Conservation (phyloP, 2,888 invertebrate species). For the Ganaspis brasiliensis region DNA sequence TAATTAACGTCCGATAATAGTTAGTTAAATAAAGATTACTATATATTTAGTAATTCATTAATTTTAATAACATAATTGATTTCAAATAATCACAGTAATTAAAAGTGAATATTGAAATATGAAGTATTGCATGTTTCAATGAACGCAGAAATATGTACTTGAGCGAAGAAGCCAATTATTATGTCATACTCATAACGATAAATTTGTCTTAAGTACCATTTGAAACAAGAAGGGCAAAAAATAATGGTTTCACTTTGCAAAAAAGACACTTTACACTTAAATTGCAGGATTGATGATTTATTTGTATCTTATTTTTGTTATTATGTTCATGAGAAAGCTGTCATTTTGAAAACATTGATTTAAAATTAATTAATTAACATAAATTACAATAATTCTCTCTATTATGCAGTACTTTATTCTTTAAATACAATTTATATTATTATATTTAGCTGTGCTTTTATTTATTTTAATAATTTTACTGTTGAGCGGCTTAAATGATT, state of each 20-base stretch:
- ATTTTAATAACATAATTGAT: background rate
- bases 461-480: too few relatives aligned
- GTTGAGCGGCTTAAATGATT: too few relatives aligned
- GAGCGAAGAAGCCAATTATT: constrained; percentile 29
- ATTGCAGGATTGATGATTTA: constrained; percentile 6
- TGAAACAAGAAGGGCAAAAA: constrained; percentile 20
- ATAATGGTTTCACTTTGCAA: background rate
- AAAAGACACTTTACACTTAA: constrained; percentile 6
- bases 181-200: constrained; percentile 30
- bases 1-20: background rate
- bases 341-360: background rate
- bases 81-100: background rate
- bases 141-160: constrained; percentile 8
- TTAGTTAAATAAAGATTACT: too few relatives aligned
- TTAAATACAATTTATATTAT: too few relatives aligned
- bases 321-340: background rate
- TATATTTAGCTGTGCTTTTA: too few relatives aligned
- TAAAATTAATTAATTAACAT: too few relatives aligned
- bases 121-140: background rate
- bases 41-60: background rate
- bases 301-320: background rate
- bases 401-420: too few relatives aligned
- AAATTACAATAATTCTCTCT: too few relatives aligned
- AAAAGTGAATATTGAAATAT: constrained; percentile 1
- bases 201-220: constrained; percentile 34